Evolutionary conservation across 2,797 vertebrate genomes (phyloP).

Genomic region (Molothrus aeneus): DNA sequence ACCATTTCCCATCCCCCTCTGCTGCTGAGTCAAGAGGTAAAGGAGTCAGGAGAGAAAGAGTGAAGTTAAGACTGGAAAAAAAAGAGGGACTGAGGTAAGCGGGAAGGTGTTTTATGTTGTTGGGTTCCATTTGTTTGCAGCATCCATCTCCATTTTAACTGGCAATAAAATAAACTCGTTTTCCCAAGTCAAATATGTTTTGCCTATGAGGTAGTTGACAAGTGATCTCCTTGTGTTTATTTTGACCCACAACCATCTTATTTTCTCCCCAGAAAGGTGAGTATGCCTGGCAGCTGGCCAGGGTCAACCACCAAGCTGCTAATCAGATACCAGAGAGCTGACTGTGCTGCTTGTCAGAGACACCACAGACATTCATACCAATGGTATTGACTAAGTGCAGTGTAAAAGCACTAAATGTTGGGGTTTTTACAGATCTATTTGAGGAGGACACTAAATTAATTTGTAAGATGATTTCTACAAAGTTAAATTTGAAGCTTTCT

Average conservation of each 20-base stretch:
- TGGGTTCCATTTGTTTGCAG: neutral
- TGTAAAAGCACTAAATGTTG: neutral
- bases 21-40: accelerated
- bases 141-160: neutral
- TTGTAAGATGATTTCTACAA: neutral
- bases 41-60: neutral
- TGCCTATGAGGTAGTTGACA: neutral
- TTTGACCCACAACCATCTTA: neutral
- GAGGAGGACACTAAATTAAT: neutral
- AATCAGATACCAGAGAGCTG: neutral
- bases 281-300: neutral
- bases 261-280: neutral
- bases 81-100: neutral
- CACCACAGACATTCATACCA: neutral
- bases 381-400: neutral
- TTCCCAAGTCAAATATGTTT: neutral
- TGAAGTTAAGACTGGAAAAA: neutral
- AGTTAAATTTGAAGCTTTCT: neutral
- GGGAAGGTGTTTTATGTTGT: accelerated
- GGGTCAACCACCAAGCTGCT: neutral
- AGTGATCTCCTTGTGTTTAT: neutral
- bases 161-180: neutral
- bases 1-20: accelerated
- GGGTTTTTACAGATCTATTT: neutral
- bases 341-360: neutral